phyloP scores from a whole-genome alignment of 2,888 invertebrate species.

The Mellilla xanthometata region DNA sequence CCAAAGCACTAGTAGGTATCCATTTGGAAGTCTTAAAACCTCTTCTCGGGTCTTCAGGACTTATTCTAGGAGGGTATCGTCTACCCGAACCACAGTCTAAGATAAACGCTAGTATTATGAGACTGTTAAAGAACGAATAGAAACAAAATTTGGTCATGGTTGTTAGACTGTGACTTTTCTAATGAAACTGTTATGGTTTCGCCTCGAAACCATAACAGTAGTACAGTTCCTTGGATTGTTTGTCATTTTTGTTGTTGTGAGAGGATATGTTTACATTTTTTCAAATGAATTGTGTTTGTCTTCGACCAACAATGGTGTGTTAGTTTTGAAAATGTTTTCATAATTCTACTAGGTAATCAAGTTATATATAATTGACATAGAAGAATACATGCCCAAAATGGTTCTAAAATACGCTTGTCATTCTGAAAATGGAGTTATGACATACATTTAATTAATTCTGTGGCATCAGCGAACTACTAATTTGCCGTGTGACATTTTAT shows the following conservation, averaged over 20 bases:
- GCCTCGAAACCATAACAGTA: too few relatives aligned
- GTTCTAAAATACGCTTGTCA: too few relatives aligned
- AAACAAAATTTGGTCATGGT: constrained; percentile 3
- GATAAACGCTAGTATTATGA: constrained; percentile 3
- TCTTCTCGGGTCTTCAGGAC: constrained; percentile 22
- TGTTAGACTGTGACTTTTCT: constrained; percentile 3
- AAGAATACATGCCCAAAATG: too few relatives aligned
- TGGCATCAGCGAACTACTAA: too few relatives aligned
- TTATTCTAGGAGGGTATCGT: constrained; percentile 30
- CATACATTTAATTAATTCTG: too few relatives aligned
- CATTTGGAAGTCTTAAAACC: constrained; percentile 57
- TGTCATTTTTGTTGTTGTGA: constrained; percentile 2
- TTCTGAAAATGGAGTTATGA: too few relatives aligned
- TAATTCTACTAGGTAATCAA: too few relatives aligned
- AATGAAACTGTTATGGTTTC: not conserved
- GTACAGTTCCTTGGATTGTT: not conserved
- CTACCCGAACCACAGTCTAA: constrained; percentile 35
- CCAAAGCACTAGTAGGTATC: constrained; percentile 59
- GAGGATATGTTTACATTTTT: constrained; percentile 9
- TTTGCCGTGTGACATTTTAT: too few relatives aligned
- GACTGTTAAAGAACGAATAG: not conserved
- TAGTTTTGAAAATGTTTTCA: too few relatives aligned
- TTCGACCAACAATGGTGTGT: not conserved
- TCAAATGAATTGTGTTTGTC: constrained; percentile 1
- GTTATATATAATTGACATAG: too few relatives aligned